phyloP scores from a whole-genome alignment of 1,140 invertebrate genomes.

The Drosophila kanapiae region DNA sequence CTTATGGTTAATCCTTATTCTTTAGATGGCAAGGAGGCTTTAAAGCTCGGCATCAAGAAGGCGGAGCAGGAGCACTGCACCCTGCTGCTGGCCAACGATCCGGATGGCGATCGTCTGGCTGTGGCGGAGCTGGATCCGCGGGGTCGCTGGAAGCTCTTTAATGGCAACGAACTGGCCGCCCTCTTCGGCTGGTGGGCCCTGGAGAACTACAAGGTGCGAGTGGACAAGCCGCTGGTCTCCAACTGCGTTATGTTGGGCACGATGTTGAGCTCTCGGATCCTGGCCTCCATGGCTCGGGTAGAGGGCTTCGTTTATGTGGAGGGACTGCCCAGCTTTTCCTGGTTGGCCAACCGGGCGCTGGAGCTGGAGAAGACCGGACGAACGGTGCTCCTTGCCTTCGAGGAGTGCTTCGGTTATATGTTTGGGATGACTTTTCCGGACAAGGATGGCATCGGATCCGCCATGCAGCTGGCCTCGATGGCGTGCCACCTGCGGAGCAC shows the following conservation, averaged over 20 bases:
- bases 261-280: constrained; percentile 98
- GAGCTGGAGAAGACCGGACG: constrained; percentile 90
- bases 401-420: constrained; percentile 99
- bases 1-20: neutral
- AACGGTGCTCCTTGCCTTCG: constrained; percentile 96
- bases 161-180: constrained; percentile 97
- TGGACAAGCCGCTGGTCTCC: constrained; percentile 85
- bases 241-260: constrained; percentile 94
- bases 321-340: constrained; percentile 99
- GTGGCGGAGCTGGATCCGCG: constrained; percentile 91
- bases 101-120: constrained; percentile 98
- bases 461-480: constrained; percentile 92
- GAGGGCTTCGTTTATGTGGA: constrained; percentile 97
- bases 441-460: constrained; percentile 97
- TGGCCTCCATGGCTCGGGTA: constrained; percentile 92
- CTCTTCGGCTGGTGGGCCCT: constrained; percentile 98
- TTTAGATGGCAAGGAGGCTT: constrained; percentile 93
- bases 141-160: constrained; percentile 96
- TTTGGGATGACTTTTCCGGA: constrained; percentile 94
- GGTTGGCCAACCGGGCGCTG: constrained; percentile 97
- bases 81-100: constrained; percentile 98
- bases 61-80: constrained; percentile 91
- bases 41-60: constrained; percentile 93
- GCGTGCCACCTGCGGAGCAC: constrained; percentile 90
- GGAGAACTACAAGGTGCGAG: constrained; percentile 87